These are phyloP conservation scores for Pachypanchax playfairii DNA, from an alignment of 2,113 vertebrate genomes.

Conservation along the genomic window DNA sequence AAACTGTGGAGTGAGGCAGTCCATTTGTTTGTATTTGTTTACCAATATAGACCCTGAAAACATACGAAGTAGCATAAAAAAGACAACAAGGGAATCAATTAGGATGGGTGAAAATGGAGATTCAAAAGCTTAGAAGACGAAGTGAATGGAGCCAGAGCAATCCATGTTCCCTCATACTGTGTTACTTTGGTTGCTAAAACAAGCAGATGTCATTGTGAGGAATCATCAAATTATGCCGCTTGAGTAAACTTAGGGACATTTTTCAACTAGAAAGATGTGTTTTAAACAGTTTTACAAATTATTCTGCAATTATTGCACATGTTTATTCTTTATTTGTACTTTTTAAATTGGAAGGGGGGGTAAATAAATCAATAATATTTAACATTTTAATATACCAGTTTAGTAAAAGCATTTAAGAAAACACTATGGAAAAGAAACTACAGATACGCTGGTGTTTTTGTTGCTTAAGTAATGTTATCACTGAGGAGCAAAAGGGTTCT, in stretches of 20 bases:
- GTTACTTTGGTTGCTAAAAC: conserved; percentile 13
- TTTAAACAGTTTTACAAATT: conserved; percentile 5
- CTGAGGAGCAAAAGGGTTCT: no score
- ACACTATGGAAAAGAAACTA: not conserved
- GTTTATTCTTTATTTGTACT: not conserved
- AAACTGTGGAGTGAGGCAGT: conserved; percentile 76
- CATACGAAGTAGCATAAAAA: conserved; percentile 66
- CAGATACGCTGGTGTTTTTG: not conserved
- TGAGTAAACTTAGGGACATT: conserved; percentile 9
- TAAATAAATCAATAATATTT: not conserved
- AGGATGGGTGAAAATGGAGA: conserved; percentile 69
- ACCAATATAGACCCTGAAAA: conserved; percentile 73
- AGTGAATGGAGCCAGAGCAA: conserved; percentile 42
- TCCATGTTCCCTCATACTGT: no score
- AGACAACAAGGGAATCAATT: conserved; percentile 52
- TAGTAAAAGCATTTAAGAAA: conserved; percentile 7
- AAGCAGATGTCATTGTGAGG: conserved; percentile 7
- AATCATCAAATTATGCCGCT: not conserved
- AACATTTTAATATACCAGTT: no score
- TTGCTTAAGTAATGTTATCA: conserved; percentile 26
- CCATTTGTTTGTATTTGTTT: conserved; percentile 79
- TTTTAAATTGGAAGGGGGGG: not conserved
- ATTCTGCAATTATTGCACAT: no score
- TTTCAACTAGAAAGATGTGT: not conserved
- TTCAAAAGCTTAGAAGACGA: conserved; percentile 43